Percentiles rank a stretch among this genome's conserved stretches.
Conservation (phyloP, 2,113 vertebrate genomes). For the Columba livia region DNA sequence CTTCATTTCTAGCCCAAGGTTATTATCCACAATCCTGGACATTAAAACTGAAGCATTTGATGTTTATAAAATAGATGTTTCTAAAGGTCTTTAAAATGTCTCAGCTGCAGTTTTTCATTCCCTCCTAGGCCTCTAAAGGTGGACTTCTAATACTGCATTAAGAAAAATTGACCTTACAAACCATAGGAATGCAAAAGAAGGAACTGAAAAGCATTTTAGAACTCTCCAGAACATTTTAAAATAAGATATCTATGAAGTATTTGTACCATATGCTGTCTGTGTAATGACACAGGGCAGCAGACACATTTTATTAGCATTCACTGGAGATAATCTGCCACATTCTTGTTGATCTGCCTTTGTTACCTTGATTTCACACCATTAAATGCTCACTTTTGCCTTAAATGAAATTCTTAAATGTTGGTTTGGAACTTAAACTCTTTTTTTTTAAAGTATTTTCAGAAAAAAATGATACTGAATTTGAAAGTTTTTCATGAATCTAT, state of each 20-base stretch:
- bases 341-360: background rate
- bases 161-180: background rate
- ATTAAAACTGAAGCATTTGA: conserved; percentile 17
- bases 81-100: background rate
- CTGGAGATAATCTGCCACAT: background rate
- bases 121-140: background rate
- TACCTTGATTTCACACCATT: background rate
- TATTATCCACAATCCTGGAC: background rate
- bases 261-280: background rate
- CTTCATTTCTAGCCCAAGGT: background rate
- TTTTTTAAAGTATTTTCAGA: background rate
- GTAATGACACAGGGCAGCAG: background rate
- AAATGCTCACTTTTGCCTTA: background rate
- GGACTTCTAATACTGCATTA: background rate
- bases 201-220: background rate
- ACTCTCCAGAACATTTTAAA: background rate
- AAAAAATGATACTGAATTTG: background rate
- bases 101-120: background rate
- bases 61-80: background rate
- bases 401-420: background rate
- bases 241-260: background rate
- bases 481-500: background rate
- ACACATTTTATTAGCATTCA: background rate
- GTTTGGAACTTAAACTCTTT: background rate
- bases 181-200: background rate